Evolutionary conservation across 2,888 invertebrate species (phyloP).

Genomic region (Calameuta pallipes): DNA sequence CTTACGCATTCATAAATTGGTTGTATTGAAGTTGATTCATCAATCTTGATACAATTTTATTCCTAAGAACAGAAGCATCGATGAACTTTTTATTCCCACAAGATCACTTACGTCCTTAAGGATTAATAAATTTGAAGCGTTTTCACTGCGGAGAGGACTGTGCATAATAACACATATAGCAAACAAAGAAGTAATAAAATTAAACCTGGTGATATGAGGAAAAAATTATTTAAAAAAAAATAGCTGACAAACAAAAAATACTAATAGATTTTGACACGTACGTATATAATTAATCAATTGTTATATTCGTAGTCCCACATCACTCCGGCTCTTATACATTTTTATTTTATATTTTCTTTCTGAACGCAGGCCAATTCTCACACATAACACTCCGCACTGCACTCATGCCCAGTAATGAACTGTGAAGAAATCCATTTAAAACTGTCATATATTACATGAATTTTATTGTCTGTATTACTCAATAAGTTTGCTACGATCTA

Average conservation of each 20-base stretch:
- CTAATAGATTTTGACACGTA: slow-evolving; percentile 3
- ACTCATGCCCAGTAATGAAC: neutral
- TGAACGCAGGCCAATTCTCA: neutral
- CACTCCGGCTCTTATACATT: neutral
- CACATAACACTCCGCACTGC: neutral
- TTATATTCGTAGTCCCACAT: slow-evolving; percentile 8
- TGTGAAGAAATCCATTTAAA: slow-evolving; percentile 16
- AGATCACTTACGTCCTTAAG: neutral
- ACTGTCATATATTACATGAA: slow-evolving; percentile 27
- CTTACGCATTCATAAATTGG: neutral
- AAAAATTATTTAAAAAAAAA: slow-evolving; percentile 1
- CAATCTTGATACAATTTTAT: neutral
- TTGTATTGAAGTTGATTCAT: neutral
- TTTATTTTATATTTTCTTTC: neutral
- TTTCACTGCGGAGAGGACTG: slow-evolving; percentile 11
- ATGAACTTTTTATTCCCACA: neutral
- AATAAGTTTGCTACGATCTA: slow-evolving; percentile 35
- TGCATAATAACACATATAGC: slow-evolving; percentile 9
- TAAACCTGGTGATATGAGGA: slow-evolving; percentile 1
- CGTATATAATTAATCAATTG: slow-evolving; percentile 8
- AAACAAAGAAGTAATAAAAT: slow-evolving; percentile 8
- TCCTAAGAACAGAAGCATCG: neutral
- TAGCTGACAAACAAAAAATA: slow-evolving; percentile 7
- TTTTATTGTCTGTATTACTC: slow-evolving; percentile 35
- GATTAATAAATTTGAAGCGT: neutral